Evolutionary conservation across 23 tunicate species (phyloP), one percentile per base, ranked within the genome.

Genomic region (Trididemnum miniatum): DNA sequence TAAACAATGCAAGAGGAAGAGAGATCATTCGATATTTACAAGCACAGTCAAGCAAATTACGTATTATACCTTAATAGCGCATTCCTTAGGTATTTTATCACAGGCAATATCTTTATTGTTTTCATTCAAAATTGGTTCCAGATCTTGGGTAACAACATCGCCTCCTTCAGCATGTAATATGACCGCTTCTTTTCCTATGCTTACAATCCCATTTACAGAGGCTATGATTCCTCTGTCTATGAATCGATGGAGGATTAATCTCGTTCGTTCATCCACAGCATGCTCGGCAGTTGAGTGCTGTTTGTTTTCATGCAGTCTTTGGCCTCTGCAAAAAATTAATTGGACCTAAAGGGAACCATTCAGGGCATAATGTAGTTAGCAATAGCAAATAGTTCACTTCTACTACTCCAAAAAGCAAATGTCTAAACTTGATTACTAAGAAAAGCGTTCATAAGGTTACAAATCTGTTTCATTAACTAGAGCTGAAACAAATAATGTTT

Each of bases 111-210:
- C 77, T 29, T 65, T 83, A 2, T 77, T 77, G 22, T 77, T 88
- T 76, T 81, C 83, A 35, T 50, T 37, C 22, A 40, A 18, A 20
- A 84, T 27, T 38, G 85, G 85, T 35, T 31, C 79, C 2, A 72
- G 59, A n/a, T 88, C 89, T 9, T 69, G 25, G 0, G 74, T 44
- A 27, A 67, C 89, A 1, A 82, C 79, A 71, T 89, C 91, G 7
- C 99, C 99, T 22, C 96, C 96, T 50, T 90, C 86, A 4, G 88
- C 99, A 36, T 95, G 99, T 12, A 95, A 29, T 1, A 95, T 92
- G 30, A 95, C 92, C 15, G 99, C 96, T 83, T 95, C 99, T 66
- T 95, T 95, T 35, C 99, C 99, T 24, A 84, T 83, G 33, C 93
- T 93, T 22, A 93, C 62, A 9, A 93, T 84, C 0, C 92, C 98